phyloP scores from a whole-genome alignment of 2,797 vertebrate genomes.

The Enteromius argenteus region DNA sequence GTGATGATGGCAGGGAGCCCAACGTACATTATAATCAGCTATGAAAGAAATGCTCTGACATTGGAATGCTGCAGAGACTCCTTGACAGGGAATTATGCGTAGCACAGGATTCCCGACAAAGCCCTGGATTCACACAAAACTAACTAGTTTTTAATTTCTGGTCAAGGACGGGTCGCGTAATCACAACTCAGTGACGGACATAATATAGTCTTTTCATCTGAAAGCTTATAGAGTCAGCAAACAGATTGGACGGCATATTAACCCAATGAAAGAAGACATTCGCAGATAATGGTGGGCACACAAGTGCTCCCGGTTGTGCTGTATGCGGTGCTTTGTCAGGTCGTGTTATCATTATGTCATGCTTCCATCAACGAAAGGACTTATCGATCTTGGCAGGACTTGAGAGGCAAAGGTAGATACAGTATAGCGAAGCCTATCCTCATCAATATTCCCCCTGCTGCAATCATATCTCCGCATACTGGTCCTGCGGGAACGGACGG shows the following conservation, averaged over 20 bases:
- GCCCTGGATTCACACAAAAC: conserved; percentile 19
- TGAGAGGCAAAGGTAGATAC: neutral
- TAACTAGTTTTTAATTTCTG: conserved; percentile 28
- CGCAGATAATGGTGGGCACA: neutral
- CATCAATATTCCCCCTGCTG: conserved; percentile 20
- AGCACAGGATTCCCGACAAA: conserved; percentile 28
- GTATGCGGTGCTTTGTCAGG: neutral
- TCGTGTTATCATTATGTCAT: conserved; percentile 20
- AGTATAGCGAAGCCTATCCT: neutral
- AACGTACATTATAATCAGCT: conserved; percentile 56
- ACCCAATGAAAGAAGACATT: conserved; percentile 16
- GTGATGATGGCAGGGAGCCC: conserved; percentile 49
- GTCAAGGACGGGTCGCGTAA: conserved; percentile 49
- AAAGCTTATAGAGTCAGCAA: conserved; percentile 1
- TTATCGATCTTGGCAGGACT: conserved; percentile 40
- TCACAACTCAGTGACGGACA: neutral
- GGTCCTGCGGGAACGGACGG: neutral
- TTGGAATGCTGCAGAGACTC: conserved; percentile 44
- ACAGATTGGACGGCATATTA: conserved; percentile 27
- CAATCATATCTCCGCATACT: conserved; percentile 21
- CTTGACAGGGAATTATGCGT: conserved; percentile 46
- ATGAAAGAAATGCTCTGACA: conserved; percentile 53
- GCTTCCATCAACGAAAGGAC: neutral
- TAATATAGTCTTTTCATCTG: neutral
- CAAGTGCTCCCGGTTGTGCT: neutral